Conservation (phyloP, 2,888 invertebrate genomes). For the Thecocarcelia acutangulata region DNA sequence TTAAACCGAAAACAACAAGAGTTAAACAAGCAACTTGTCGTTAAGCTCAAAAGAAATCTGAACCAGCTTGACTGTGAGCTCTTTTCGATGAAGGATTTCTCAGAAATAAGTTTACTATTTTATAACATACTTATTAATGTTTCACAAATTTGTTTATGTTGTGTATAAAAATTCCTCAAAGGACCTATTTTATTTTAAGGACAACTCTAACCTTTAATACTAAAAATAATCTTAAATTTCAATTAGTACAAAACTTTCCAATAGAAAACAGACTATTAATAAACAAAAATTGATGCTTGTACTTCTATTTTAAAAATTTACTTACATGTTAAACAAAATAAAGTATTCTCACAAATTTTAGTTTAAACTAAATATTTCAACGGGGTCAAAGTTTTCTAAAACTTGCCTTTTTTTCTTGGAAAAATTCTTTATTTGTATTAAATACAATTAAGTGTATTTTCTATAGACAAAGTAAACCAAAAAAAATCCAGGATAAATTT, state of each 20-base stretch:
- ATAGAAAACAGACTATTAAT: background rate
- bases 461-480: constrained; percentile 17
- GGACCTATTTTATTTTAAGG: background rate
- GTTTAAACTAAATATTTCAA: constrained; percentile 19
- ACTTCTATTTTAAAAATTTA: constrained; percentile 33
- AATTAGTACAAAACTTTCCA: constrained; percentile 21
- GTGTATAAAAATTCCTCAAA: background rate
- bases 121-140: no score
- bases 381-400: constrained; percentile 61
- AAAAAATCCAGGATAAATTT: constrained; percentile 12
- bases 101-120: no score
- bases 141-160: no score
- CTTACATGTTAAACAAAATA: constrained; percentile 23
- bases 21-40: constrained; percentile 3
- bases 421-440: constrained; percentile 40
- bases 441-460: constrained; percentile 63
- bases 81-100: no score
- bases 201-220: constrained; percentile 45
- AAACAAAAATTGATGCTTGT: background rate
- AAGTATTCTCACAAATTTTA: constrained; percentile 13
- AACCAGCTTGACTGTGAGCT: no score
- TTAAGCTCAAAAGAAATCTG: no score
- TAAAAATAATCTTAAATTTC: background rate
- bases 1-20: constrained; percentile 1
- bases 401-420: constrained; percentile 11